phyloP scores from a whole-genome alignment of 2,797 vertebrate species.

The Helicolenus hilgendorfi region DNA sequence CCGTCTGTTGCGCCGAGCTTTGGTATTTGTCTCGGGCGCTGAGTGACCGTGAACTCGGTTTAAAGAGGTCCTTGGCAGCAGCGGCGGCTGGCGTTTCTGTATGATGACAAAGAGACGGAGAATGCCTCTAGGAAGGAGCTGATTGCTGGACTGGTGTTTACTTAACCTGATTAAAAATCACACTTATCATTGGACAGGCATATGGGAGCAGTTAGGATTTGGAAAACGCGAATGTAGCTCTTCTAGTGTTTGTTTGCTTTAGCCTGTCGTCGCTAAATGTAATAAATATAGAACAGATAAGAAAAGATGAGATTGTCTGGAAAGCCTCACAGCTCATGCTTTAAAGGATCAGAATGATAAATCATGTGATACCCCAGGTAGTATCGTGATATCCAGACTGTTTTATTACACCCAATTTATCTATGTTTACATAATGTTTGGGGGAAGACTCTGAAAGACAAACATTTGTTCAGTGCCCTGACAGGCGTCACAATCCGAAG shows the following conservation, averaged over 20 bases:
- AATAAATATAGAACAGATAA: conserved; percentile 19
- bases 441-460: conserved; percentile 19
- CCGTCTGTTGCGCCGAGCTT: conserved; percentile 25
- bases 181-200: conserved; percentile 16
- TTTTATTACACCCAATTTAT: conserved; percentile 24
- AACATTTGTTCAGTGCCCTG: conserved; percentile 34
- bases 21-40: conserved; percentile 38
- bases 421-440: conserved; percentile 33
- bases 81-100: neutral
- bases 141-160: conserved; percentile 40
- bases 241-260: conserved; percentile 29
- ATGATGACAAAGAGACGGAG: conserved; percentile 35
- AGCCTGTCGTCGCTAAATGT: conserved; percentile 24
- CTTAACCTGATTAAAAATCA: conserved; percentile 49
- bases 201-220: conserved; percentile 15
- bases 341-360: conserved; percentile 32
- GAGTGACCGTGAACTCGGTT: conserved; percentile 62
- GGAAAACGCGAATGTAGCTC: neutral
- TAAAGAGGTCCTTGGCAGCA: conserved; percentile 46
- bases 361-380: conserved; percentile 17
- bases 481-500: conserved; percentile 36
- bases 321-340: neutral
- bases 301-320: neutral
- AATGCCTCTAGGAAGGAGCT: conserved; percentile 8
- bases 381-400: conserved; percentile 1